phyloP scores from a whole-genome alignment of 2,888 invertebrate species.

The Globia sparganii region DNA sequence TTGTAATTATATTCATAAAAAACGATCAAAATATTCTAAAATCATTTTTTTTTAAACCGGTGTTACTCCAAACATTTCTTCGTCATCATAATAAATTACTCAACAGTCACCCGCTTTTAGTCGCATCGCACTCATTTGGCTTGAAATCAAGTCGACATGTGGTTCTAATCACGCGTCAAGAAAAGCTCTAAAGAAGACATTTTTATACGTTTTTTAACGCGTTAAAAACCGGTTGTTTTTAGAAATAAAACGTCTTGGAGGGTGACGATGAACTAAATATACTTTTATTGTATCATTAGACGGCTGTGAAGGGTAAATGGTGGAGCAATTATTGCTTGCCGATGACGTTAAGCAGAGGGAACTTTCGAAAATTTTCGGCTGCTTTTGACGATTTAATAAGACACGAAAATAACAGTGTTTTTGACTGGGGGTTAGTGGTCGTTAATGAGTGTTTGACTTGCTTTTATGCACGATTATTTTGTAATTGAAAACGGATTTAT shows the following conservation, averaged over 20 bases:
- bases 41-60: conserved; percentile 5
- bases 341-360: conserved; percentile 27
- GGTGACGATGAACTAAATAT: conserved; percentile 59
- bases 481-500: not conserved
- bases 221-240: conserved; percentile 68
- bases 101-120: conserved; percentile 25
- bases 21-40: conserved; percentile 3
- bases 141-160: conserved; percentile 62
- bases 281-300: conserved; percentile 61
- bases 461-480: conserved; percentile 16
- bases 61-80: conserved; percentile 1
- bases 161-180: conserved; percentile 69
- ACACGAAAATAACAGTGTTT: conserved; percentile 48
- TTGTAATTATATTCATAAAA: conserved; percentile 12
- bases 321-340: conserved; percentile 40
- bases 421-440: conserved; percentile 21
- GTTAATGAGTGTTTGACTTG: conserved; percentile 25
- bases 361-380: conserved; percentile 15
- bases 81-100: conserved; percentile 48
- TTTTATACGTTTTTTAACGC: conserved; percentile 72
- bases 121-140: conserved; percentile 47
- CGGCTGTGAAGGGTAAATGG: conserved; percentile 45
- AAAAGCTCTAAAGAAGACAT: conserved; percentile 62
- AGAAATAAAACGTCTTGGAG: conserved; percentile 61
- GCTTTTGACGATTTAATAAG: conserved; percentile 41